Evolutionary conservation across 2,797 vertebrate species (phyloP).

Genomic region (Calcarius lapponicus): DNA sequence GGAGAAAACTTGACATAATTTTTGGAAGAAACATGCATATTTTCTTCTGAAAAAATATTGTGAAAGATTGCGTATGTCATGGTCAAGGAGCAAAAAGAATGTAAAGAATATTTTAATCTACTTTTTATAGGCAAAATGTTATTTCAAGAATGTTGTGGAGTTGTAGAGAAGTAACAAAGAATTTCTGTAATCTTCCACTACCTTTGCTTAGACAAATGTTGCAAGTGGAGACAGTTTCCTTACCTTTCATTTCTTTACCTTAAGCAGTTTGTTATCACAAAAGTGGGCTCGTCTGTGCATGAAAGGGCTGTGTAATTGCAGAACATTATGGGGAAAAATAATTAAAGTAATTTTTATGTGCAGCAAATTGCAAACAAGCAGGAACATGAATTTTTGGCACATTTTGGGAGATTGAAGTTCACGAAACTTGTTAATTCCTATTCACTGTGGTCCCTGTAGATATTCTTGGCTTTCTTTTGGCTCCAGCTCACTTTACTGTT

Average conservation of each 20-base stretch:
- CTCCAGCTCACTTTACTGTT: background rate
- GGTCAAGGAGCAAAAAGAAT: slow-evolving; percentile 15
- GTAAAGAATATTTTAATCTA: slow-evolving; percentile 4
- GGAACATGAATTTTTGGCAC: slow-evolving; percentile 23
- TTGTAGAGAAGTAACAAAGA: background rate
- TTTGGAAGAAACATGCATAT: slow-evolving; percentile 14
- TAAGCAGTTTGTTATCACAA: background rate
- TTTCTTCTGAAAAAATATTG: slow-evolving; percentile 39
- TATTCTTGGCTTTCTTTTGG: slow-evolving; percentile 33
- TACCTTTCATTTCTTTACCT: background rate
- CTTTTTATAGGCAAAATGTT: background rate
- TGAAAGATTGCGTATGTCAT: slow-evolving; percentile 24
- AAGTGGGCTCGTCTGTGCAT: background rate
- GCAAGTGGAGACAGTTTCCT: background rate
- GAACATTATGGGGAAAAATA: background rate
- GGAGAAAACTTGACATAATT: slow-evolving; percentile 25
- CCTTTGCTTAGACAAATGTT: background rate
- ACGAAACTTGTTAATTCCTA: background rate
- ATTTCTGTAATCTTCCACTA: background rate
- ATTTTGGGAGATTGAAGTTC: background rate
- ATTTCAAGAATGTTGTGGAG: background rate
- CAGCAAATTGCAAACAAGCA: slow-evolving; percentile 32
- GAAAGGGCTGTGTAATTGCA: background rate
- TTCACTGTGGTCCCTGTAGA: background rate
- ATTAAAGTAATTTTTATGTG: background rate